Evolutionary conservation across 2,113 vertebrate species (phyloP), one percentile per base, ranked within the genome.

Genomic region (Drymodes brunneopygia): DNA sequence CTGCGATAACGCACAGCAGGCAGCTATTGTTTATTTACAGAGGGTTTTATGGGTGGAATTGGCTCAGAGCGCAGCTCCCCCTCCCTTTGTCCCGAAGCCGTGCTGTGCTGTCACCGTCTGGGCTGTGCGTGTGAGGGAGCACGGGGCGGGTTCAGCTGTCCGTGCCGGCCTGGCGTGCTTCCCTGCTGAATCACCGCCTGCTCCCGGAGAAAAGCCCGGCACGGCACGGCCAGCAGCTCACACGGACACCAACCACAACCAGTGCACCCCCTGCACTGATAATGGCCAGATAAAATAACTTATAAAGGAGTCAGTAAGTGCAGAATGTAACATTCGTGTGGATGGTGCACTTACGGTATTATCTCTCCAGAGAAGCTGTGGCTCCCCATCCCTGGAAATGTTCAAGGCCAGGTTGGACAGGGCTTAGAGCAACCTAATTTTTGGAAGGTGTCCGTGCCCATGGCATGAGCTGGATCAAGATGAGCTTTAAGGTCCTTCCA

Each of bases 141-240:
- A 91, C 31, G 90, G 81, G 90, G 81, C 6, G 6, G 33, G 77
- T 7, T 58, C 81, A 12, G 83, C 72, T 6, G 58, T 23, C 50
- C 69, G 72, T 24, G 80, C 16, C 44, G 42, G 75, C 90, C 66
- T 2, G 85, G 65, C 88, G 29, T 38, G 72, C 57, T 28, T 65
- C 66, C 79, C 56, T 3, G 29, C 19, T 94, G 87, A 95, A 58
- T 92, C 95, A 91, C 78, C 1, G 7, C 86, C 71, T 18, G 50
- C 10, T 48, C 51, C 72, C 14, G n/a, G 4, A 54, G 44, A 10
- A 35, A 24, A 33, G 3, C 65, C 61, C 92, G 12, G 15, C 12
- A 6, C 50, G 81, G n/a, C 66, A 13, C 24, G 40, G 61, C 80
- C 86, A 27, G 21, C 94, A 8, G 4, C 25, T 93, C 94, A 17